Evolutionary conservation across 2,797 vertebrate species (phyloP).

Genomic region (Sebastes oblongus): DNA sequence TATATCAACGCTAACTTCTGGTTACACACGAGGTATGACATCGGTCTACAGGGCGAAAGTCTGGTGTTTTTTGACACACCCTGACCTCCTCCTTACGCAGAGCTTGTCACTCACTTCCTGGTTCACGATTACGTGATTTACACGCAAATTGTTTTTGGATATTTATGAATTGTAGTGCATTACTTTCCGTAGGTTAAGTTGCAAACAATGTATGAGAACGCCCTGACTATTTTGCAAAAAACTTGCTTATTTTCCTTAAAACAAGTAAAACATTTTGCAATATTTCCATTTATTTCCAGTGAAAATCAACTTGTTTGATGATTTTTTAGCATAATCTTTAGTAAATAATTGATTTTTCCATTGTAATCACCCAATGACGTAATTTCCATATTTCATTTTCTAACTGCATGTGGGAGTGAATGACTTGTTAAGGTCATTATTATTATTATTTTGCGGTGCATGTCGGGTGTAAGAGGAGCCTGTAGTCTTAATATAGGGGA

Average conservation of each 20-base stretch:
- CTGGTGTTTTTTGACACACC: too few relatives aligned
- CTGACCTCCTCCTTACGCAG: too few relatives aligned
- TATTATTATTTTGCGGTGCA: slow-evolving; percentile 32
- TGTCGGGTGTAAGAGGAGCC: slow-evolving; percentile 64
- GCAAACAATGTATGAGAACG: too few relatives aligned
- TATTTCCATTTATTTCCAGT: background rate
- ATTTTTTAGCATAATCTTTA: background rate
- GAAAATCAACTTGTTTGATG: background rate
- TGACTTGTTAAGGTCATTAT: slow-evolving; percentile 7
- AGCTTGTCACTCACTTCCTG: too few relatives aligned
- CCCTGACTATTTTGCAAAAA: background rate
- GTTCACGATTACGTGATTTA: too few relatives aligned
- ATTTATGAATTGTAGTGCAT: accelerated
- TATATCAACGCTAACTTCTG: too few relatives aligned
- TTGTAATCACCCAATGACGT: background rate
- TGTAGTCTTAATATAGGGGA: slow-evolving; percentile 77
- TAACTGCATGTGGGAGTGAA: background rate
- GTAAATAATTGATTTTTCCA: background rate
- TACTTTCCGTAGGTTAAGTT: too few relatives aligned
- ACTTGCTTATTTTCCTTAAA: background rate
- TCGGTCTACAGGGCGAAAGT: too few relatives aligned
- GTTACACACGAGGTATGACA: too few relatives aligned
- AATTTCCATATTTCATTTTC: background rate
- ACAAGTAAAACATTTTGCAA: background rate
- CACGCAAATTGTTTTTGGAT: too few relatives aligned